A percentile compares a stretch with the other conserved stretches of the same genome.
Evolutionary conservation across 2,113 vertebrate species (phyloP).

Genomic region (Toxotes jaculatrix): DNA sequence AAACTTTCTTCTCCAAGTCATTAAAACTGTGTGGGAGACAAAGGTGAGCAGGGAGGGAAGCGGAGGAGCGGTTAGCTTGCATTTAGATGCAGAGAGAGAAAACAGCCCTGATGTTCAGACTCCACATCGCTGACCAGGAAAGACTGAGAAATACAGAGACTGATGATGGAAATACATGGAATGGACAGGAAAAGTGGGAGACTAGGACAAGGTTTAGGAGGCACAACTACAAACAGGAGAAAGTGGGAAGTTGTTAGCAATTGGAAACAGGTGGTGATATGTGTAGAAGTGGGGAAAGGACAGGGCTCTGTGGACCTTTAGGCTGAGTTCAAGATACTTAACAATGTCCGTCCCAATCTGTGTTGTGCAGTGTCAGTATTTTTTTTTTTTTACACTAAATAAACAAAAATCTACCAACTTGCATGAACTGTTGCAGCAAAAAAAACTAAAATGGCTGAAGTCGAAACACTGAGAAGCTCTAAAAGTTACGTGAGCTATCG

Average conservation of each 20-base stretch:
- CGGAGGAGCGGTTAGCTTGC: neutral
- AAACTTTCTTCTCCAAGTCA: slow-evolving; percentile 79
- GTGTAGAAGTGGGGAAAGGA: neutral
- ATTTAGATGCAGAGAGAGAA: slow-evolving; percentile 2
- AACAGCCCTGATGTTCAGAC: neutral
- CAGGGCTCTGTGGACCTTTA: too few relatives aligned
- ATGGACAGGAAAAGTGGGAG: neutral
- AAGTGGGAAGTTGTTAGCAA: neutral
- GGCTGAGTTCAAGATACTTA: too few relatives aligned
- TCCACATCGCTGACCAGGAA: neutral
- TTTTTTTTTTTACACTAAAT: too few relatives aligned
- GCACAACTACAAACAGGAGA: too few relatives aligned
- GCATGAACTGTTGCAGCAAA: too few relatives aligned
- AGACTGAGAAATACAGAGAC: neutral
- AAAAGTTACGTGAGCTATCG: too few relatives aligned
- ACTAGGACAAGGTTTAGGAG: neutral
- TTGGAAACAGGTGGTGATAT: neutral
- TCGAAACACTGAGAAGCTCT: too few relatives aligned
- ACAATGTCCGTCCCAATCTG: too few relatives aligned
- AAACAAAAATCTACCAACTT: too few relatives aligned
- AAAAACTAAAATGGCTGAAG: too few relatives aligned
- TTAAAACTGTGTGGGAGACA: slow-evolving; percentile 74
- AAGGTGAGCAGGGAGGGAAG: slow-evolving; percentile 37
- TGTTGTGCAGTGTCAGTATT: too few relatives aligned
- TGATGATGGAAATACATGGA: neutral